Conservation (phyloP, 2,113 vertebrate species). For the Danionella cerebrum region DNA sequence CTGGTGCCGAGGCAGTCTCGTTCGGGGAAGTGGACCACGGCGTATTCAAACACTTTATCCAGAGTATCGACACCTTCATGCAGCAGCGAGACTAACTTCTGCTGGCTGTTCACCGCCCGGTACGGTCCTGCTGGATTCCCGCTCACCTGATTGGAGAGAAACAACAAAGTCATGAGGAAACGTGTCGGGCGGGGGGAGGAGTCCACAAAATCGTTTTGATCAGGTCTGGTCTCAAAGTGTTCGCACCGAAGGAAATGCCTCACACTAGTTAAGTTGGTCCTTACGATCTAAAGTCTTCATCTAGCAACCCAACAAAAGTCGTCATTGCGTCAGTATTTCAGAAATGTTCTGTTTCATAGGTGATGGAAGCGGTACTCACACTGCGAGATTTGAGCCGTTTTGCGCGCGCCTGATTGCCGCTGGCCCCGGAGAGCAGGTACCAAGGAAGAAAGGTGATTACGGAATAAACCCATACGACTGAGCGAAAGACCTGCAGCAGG, state of each 20-base stretch:
- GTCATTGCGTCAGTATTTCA: too few relatives aligned
- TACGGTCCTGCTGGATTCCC: conserved; percentile 72
- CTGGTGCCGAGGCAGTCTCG: conserved; percentile 87
- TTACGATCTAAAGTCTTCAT: too few relatives aligned
- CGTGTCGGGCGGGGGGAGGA: too few relatives aligned
- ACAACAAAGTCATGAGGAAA: background rate
- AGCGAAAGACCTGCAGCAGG: conserved; percentile 84
- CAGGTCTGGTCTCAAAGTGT: too few relatives aligned
- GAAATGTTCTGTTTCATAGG: too few relatives aligned
- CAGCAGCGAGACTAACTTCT: conserved; percentile 71
- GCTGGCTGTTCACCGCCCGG: conserved; percentile 75
- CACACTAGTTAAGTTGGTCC: too few relatives aligned
- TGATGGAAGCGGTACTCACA: conserved; percentile 33
- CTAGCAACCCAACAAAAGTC: too few relatives aligned
- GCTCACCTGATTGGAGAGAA: conserved; percentile 40
- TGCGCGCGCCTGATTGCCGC: conserved; percentile 66
- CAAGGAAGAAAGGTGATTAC: conserved; percentile 87
- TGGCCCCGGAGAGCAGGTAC: conserved; percentile 83
- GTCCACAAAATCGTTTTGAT: too few relatives aligned
- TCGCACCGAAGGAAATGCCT: too few relatives aligned
- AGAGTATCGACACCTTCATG: conserved; percentile 82
- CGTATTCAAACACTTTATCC: conserved; percentile 87
- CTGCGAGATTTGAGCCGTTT: conserved; percentile 79
- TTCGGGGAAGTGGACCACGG: conserved; percentile 71
- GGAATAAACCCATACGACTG: conserved; percentile 80